Base-by-base conservation (phyloP, 2,888 invertebrate genomes). In the Rosalia funebris region DNA sequence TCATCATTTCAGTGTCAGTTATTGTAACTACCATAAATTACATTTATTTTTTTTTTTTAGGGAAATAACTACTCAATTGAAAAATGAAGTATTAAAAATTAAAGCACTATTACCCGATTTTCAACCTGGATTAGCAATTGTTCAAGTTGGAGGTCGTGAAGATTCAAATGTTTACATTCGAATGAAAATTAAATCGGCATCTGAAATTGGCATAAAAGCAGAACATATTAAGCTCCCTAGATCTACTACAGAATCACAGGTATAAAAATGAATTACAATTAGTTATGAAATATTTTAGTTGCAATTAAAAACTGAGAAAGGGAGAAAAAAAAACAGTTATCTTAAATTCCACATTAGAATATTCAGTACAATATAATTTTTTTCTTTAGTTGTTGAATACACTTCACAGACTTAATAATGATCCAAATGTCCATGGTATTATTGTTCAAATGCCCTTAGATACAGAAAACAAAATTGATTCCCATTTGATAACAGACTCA, bases 131-230 rank as follows among this genome's bases (percentile, higher is more conserved):
- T 84, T 98, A 67, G 93, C 96, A 15, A 96, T 98, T 77, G 92
- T 98, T 41, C 92, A 98, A 87, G 98, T 99, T 62, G 99, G 99
- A 9, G 92, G 91, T 1, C 87, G 98, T 0, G 95, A 96, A 80
- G 98, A 99, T 82, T 98, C 98, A 41, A 98, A 98, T 84, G 97
- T 98, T 2, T 99, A 99, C 83, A 98, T 99, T 77, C 86, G 95
- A 31, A 95, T 94, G 91, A 99, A 99, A 84, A 87, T 97, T 57
- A 94, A 92, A 80, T 93, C 95, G 0, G 98, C 98, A 0, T 87
- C 84, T 52, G 93, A 95, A 72, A 93, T 98, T 71, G 98, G 98
- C 57, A 94, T 98, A 50, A 80, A 83, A 15, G 93, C 93, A 0
- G 85, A 88, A 39, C 95, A 95, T 78, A 82, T 97, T 1, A 86